Base-by-base conservation (phyloP, 2,797 vertebrate genomes). In the Manis crassicaudata region DNA sequence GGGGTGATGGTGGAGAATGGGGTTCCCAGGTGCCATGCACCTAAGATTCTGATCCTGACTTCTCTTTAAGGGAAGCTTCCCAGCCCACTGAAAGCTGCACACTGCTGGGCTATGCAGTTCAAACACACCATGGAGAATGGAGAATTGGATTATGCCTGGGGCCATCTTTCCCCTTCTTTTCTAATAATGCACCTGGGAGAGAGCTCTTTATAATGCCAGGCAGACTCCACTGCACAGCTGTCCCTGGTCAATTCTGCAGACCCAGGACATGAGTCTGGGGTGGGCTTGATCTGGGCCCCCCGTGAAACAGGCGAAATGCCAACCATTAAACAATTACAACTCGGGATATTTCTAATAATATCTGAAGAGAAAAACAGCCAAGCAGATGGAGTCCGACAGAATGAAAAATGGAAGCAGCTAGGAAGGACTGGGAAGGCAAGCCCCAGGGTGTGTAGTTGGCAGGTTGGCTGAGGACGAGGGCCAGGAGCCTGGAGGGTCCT, bases 271-370 rank as follows among this genome's bases (percentile, higher is more conserved):
- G 67, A 97, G 94, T 92, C 86, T 94, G 94, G 83, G 96, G 54
- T 54, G 70, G 14, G 68, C 83, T 82, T 65, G 93, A 92, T 79
- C 83, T 82, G 86, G 94, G 82, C 0, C 52, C 67, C 82, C 90
- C 21, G 58, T 20, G 62, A 97, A 97, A 95, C 2, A 0, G 27
- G 93, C 23, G 72, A 94, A 97, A 95, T 35, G 96, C 88, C 97
- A 97, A 97, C 97, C 88, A 96, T 97, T 97, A 96, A 63, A 90
- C 97, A 98, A 96, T 37, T 95, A 82, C 32, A 90, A 96, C 95
- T 76, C 58, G 73, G 21, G 90, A 77, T 75, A 91, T 93, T 96
- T 94, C 90, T 93, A 97, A 97, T 96, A 95, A 97, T n/a, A 95
- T 93, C 67, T 88, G 89, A 94, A 93, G 56, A 91, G 96, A 98